Base-by-base conservation (phyloP, 2,888 invertebrate species). In the Drosophila lacicola region DNA sequence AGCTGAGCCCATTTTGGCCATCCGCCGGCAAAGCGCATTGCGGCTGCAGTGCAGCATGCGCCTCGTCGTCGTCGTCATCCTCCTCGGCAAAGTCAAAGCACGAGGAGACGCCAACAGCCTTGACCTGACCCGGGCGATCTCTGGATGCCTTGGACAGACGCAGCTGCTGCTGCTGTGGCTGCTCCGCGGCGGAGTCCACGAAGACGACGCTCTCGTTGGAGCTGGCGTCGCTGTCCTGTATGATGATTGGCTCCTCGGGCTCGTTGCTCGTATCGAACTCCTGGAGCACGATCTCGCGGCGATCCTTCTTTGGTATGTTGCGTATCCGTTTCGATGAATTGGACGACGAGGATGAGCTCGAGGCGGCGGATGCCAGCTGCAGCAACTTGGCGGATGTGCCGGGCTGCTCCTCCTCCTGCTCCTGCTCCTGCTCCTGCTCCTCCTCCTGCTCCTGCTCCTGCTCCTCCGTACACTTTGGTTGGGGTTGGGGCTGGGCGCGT, bases 51-150 rank as follows among this genome's bases (percentile, higher is more conserved):
- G 50, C 14, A 5, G 36, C 33, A 14, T 11, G 29, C 4, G 72
- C 64, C 5, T 71, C 77, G 4, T 96, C 95, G 76, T 96, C 64
- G 5, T 71, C 77, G 4, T 96, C 95, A 76, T 96, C 96, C 70
- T 96, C 96, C 54, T 95, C 95, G 77, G 95, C 95, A 90, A 96
- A 96, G 91, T 97, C 96, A 89, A 96, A 97, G 90, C 96, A 96
- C 0, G 96, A 95, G 56, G 95, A 63, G 14, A 9, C n/a, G 14
- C 14, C n/a, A 9, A 9, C 41, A 9, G 14, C 41, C 41, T 25
- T n/a, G 41, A 4, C 13, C 21, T 13, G 36, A 1, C 13, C 34
- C 19, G 1, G 37, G 17, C 17, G 17, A 17, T 17, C 17, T 1
- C 17, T 17, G 1, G 1, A 33, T 21, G 39, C 4, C 9, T 21